These are phyloP conservation scores for Theropithecus gelada DNA, from an alignment of 2,113 vertebrate species.

Conservation along the genomic window DNA sequence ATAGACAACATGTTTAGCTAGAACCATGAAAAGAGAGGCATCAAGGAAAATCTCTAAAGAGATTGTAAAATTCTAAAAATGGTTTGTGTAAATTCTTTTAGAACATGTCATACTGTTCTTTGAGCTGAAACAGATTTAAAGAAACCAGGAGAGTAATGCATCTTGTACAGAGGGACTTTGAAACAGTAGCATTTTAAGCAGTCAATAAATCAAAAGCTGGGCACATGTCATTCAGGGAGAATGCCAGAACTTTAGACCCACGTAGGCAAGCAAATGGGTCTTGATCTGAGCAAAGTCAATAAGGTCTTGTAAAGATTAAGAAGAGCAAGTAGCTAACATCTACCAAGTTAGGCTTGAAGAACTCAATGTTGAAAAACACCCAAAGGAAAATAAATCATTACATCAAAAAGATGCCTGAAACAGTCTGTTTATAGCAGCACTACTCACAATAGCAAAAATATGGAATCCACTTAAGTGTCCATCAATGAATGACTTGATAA, in stretches of 20 bases:
- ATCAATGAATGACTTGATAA: background rate
- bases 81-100: background rate
- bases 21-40: background rate
- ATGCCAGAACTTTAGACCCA: background rate
- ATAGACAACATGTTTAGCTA: background rate
- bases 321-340: background rate
- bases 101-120: background rate
- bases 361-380: background rate
- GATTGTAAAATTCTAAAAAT: constrained; percentile 20
- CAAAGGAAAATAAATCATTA: background rate
- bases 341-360: background rate
- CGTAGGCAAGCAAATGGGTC: background rate
- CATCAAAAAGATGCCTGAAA: background rate
- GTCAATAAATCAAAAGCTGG: constrained; percentile 53
- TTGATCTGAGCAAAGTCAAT: background rate
- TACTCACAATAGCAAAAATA: background rate
- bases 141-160: constrained; percentile 25
- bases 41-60: background rate
- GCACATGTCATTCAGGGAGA: background rate
- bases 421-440: background rate
- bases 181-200: constrained; percentile 56
- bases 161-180: background rate
- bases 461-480: background rate
- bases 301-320: background rate
- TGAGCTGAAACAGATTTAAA: constrained; percentile 7